Conservation (phyloP, 2,888 invertebrate genomes). For the Melipona beecheii region DNA sequence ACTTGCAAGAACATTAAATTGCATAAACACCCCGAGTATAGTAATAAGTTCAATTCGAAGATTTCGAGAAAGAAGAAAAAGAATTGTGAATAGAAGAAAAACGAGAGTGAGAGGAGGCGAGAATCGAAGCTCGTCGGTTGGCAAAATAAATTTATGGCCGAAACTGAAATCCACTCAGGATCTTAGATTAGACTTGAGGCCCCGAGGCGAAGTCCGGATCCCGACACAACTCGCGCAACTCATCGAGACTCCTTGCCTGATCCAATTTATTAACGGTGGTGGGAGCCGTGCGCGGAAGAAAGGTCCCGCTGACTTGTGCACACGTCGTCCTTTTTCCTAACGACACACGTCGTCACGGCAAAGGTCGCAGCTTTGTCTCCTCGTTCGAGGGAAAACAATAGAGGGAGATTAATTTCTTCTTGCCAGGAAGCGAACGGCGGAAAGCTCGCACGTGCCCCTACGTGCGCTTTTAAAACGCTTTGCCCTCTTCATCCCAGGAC, state of each 20-base stretch:
- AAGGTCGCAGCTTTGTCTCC: slow-evolving; percentile 48
- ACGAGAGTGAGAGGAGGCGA: not conserved
- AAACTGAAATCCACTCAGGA: slow-evolving; percentile 82
- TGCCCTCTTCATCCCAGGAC: slow-evolving; percentile 23
- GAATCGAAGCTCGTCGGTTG: slow-evolving; percentile 58
- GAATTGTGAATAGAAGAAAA: not conserved
- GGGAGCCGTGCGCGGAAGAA: slow-evolving; percentile 10
- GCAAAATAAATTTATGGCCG: slow-evolving; percentile 76
- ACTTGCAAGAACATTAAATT: too few relatives aligned
- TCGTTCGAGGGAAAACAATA: slow-evolving; percentile 44
- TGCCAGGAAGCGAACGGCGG: slow-evolving; percentile 31
- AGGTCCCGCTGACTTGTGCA: slow-evolving; percentile 51
- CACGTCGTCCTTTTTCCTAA: slow-evolving; percentile 27
- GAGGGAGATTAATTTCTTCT: slow-evolving; percentile 52
- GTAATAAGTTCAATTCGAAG: too few relatives aligned
- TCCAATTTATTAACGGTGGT: slow-evolving; percentile 81
- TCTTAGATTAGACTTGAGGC: slow-evolving; percentile 81
- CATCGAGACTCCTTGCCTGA: slow-evolving; percentile 80
- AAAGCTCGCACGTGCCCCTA: slow-evolving; percentile 43
- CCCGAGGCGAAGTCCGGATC: slow-evolving; percentile 78
- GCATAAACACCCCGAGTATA: too few relatives aligned
- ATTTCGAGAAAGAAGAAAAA: not conserved
- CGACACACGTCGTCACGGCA: slow-evolving; percentile 45
- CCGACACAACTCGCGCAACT: slow-evolving; percentile 80
- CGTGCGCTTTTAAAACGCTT: slow-evolving; percentile 44